These are phyloP conservation scores for Aricia agestis DNA, from an alignment of 1,140 invertebrate species.

Conservation along the genomic window DNA sequence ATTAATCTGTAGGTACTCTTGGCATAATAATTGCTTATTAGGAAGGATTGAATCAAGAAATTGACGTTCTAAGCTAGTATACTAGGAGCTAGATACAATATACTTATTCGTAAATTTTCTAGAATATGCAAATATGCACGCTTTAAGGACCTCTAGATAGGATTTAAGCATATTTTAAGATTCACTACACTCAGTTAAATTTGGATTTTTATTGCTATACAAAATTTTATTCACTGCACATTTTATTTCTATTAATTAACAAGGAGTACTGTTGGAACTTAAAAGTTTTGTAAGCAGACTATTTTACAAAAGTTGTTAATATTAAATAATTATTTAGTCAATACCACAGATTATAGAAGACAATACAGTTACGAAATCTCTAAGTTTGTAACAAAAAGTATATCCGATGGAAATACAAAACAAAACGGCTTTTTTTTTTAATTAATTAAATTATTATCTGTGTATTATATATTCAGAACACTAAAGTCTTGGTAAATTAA, in stretches of 20 bases:
- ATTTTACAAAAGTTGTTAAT: too few relatives aligned
- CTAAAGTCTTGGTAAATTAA: too few relatives aligned
- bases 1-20: conserved; percentile 60
- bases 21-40: conserved; percentile 63
- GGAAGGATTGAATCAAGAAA: conserved; percentile 66
- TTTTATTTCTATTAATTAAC: not conserved
- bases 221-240: not conserved
- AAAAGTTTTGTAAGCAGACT: not conserved
- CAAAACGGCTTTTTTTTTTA: too few relatives aligned
- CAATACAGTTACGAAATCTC: too few relatives aligned
- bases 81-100: conserved; percentile 26
- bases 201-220: not conserved
- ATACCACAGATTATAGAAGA: too few relatives aligned
- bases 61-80: conserved; percentile 47
- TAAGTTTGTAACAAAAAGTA: too few relatives aligned
- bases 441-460: too few relatives aligned
- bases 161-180: conserved; percentile 7
- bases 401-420: too few relatives aligned
- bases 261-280: not conserved
- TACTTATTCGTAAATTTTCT: conserved; percentile 27
- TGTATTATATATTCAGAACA: too few relatives aligned
- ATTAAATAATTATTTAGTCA: too few relatives aligned
- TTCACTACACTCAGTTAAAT: not conserved
- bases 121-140: conserved; percentile 23
- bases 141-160: conserved; percentile 24